Evolutionary conservation across 2,113 vertebrate genomes (phyloP), one percentile per base, ranked within the genome.

Genomic region (Apeltes quadracus): DNA sequence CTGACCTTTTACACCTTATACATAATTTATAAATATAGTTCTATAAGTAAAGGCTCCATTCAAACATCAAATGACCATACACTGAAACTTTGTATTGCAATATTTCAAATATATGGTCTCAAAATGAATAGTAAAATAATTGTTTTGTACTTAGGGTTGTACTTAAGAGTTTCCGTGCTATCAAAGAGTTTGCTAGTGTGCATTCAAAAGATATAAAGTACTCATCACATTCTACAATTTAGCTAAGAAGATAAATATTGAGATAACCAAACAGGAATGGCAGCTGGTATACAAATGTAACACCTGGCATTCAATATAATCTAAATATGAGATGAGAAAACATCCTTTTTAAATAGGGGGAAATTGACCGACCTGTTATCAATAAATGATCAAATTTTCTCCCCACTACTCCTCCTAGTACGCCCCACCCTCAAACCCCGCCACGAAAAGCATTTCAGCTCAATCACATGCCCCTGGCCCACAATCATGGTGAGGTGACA

Each of bases 1-100:
- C 69, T 61, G 59, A 69, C 41, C 43, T 80, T 50, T 57, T 71
- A 61, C 27, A 53, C 39, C 46, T 18, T 55, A 62, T 69, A 3
- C 27, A 69, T 69, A 1, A 69, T 61, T 38, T 48, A 62, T 34
- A 36, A 4, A 34, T 15, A 69, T 29, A 46, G 22, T 74, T 62
- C 1, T 2, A 38, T 13, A 56, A 14, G 54, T n/a, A 3, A 9
- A 50, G 29, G 8, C 32, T 68, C 38, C 6, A 65, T 43, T 61
- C 14, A 11, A 25, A 22, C 58, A 41, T 34, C n/a, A 43, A 25
- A 14, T 34, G 25, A 29, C n/a, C 15, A 38, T n/a, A 38, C 25
- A 7, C 10, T 63, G 53, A 3, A n/a, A 3, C 13, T 25, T 53
- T 3, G 10, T 54, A 34, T 67, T 54, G 12, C 29, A 16, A 38